Conservation (phyloP, 1,140 invertebrate genomes). For the Polyergus mexicanus region DNA sequence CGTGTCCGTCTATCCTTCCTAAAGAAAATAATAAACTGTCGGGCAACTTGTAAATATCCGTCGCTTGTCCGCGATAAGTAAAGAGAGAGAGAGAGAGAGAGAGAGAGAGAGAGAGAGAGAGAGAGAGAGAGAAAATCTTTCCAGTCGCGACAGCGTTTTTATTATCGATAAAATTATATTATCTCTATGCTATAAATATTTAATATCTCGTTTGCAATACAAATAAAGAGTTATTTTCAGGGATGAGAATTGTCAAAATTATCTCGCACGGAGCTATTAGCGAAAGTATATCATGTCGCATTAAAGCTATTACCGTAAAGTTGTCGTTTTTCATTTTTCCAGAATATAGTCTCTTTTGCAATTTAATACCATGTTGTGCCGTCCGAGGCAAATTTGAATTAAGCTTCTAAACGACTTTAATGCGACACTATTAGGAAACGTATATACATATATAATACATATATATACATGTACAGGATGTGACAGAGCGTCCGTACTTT, state of each 20-base stretch:
- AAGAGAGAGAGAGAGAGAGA: background rate
- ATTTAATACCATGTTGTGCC: slow-evolving; percentile 24
- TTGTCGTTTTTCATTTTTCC: slow-evolving; percentile 40
- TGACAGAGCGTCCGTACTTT: too few relatives aligned
- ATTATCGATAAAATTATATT: background rate
- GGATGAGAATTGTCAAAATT: slow-evolving; percentile 20
- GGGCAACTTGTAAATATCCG: slow-evolving; percentile 46
- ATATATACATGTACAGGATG: too few relatives aligned
- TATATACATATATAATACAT: background rate
- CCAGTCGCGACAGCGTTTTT: background rate
- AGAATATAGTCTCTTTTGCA: slow-evolving; percentile 28
- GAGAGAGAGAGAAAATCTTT: slow-evolving; percentile 20
- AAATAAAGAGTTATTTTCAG: background rate
- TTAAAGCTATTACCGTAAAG: slow-evolving; percentile 23
- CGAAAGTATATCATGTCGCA: slow-evolving; percentile 16
- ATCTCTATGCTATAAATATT: background rate
- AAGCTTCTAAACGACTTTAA: slow-evolving; percentile 40
- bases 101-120: background rate
- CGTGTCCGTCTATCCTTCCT: background rate
- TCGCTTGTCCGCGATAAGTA: background rate
- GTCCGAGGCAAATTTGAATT: slow-evolving; percentile 19
- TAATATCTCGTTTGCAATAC: background rate
- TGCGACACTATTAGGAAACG: slow-evolving; percentile 12
- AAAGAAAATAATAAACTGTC: slow-evolving; percentile 21
- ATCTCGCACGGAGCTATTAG: slow-evolving; percentile 2